Conservation (phyloP, 2,113 vertebrate genomes). For the Apodemus speciosus region DNA sequence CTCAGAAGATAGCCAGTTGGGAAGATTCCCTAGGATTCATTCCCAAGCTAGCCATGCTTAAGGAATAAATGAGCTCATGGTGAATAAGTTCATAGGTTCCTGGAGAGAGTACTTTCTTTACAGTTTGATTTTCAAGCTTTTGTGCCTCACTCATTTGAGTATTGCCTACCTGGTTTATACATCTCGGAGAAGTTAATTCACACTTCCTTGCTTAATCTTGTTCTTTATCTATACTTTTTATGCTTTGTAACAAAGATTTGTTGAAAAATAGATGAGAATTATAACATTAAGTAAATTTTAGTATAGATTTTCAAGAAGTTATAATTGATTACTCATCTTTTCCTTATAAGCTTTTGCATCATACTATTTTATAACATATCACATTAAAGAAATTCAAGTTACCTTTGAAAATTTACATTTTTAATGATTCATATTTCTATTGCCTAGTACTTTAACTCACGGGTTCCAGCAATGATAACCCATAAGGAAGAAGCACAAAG, state of each 20-base stretch:
- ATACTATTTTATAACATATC: neutral
- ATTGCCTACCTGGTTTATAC: neutral
- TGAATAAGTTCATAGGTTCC: neutral
- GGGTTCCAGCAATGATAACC: neutral
- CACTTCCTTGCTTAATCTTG: neutral
- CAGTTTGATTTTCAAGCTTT: neutral
- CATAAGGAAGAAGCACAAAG: neutral
- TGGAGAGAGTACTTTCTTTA: neutral
- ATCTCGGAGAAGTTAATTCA: neutral
- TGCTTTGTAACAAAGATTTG: neutral
- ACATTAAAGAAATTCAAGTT: neutral
- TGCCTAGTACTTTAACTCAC: neutral
- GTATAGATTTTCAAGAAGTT: neutral
- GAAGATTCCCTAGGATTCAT: neutral
- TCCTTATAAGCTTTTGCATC: neutral
- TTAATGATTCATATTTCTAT: neutral
- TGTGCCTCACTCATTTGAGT: neutral
- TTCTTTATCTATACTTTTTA: constrained; percentile 7
- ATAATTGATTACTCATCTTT: neutral
- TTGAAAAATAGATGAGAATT: neutral
- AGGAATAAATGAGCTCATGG: neutral
- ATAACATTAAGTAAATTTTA: constrained; percentile 1
- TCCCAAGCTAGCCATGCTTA: neutral
- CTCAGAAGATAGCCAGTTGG: neutral
- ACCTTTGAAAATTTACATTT: neutral